Base-by-base conservation (phyloP, 2,113 vertebrate species). In the Varanus salvator region DNA sequence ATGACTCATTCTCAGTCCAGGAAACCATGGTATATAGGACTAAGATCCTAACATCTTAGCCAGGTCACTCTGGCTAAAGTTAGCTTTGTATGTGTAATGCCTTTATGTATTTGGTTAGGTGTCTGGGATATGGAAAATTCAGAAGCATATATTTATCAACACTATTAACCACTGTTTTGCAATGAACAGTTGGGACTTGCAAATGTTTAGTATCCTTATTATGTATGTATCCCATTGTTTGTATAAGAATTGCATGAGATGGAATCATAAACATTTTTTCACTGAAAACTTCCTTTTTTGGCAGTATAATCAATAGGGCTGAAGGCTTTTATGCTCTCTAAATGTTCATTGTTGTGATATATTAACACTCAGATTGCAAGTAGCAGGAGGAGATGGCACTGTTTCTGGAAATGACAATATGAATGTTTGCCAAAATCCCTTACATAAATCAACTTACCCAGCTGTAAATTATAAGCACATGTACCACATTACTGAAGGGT, bases 381-480 rank as follows among this genome's bases (percentile, higher is more conserved):
- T 66, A 83, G 54, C 74, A 89, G 87, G 72, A 93, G 81, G 84
- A 91, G 92, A 76, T 27, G 23, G 48, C 76, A 11, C 29, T 9
- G 0, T 66, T 89, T 87, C 78, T 93, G 76, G 48, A 92, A 95
- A 68, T 0, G 71, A 83, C 50, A 89, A 3, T 72, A 17, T 19
- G 19, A 92, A 29, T 29, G 68, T 52, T 88, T 94, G 93, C 90
- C 90, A 94, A 92, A 96, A 89, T 9, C 34, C 64, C 34, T 91
- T 90, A 15, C 0, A 6, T 75, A 91, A 93, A 92, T 95, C 44
- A 15, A 8, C 57, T 8, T 19, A 23, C 84, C 54, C 4, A 91
- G 38, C 78, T 93, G 17, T 90, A 95, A 95, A 92, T 94, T 91
- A 89, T 78, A 80, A 91, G 90, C 77, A 21, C 77, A 75, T 91